Percentiles rank a stretch among this genome's conserved stretches.
Conservation (phyloP, 2,888 invertebrate genomes). For the Chloromyia formosa region DNA sequence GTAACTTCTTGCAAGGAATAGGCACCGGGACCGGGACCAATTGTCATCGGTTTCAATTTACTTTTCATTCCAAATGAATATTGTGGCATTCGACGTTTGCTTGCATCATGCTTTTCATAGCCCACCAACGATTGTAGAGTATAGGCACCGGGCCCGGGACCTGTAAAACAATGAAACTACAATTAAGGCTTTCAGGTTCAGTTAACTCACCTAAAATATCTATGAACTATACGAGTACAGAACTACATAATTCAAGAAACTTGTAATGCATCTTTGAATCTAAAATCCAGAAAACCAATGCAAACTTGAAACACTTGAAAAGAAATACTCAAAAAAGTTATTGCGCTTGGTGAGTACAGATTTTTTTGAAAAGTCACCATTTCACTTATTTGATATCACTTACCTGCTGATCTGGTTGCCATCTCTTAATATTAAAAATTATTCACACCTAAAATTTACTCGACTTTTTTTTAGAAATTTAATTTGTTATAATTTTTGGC, state of each 20-base stretch:
- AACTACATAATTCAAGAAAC: too few species aligned
- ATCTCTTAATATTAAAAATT: neutral
- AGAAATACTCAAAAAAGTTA: too few species aligned
- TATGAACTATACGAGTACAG: too few species aligned
- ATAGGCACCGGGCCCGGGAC: conserved; percentile 72
- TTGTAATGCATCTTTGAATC: too few species aligned
- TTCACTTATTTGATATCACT: too few species aligned
- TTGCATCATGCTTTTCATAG: conserved; percentile 68
- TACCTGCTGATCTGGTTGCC: conserved; percentile 12
- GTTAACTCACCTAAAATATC: neutral
- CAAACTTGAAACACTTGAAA: too few species aligned
- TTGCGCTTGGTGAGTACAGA: too few species aligned
- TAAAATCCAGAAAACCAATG: neutral
- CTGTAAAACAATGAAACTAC: too few species aligned
- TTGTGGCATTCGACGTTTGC: conserved; percentile 65
- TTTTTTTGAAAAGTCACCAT: too few species aligned
- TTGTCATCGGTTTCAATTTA: conserved; percentile 40
- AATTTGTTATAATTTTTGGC: too few species aligned
- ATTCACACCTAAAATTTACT: neutral
- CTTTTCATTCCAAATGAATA: conserved; percentile 58
- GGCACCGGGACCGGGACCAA: conserved; percentile 60
- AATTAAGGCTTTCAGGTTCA: neutral
- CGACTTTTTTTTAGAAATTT: conserved; percentile 7
- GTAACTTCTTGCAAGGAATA: conserved; percentile 57
- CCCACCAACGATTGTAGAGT: conserved; percentile 68